Conservation (phyloP, 2,888 invertebrate species). For the Drosophila algonquin region DNA sequence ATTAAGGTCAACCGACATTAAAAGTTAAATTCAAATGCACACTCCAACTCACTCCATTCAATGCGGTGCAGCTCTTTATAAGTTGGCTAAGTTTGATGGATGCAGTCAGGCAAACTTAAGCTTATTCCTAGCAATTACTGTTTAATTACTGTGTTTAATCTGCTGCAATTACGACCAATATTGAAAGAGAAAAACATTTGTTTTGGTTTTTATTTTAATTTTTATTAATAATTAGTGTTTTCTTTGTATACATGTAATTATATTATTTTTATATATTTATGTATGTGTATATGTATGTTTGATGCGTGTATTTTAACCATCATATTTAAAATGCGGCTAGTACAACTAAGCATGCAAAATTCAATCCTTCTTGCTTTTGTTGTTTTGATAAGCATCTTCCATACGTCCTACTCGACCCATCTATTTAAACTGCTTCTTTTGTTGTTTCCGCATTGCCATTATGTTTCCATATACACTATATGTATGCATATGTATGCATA, state of each 20-base stretch:
- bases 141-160: background rate
- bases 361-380: slow-evolving; percentile 16
- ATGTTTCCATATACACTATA: background rate
- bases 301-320: slow-evolving; percentile 35
- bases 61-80: background rate
- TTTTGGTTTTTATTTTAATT: slow-evolving; percentile 52
- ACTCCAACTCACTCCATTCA: background rate
- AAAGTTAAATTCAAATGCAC: background rate
- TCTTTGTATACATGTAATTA: slow-evolving; percentile 76
- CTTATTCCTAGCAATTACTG: background rate
- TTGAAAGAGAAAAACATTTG: background rate
- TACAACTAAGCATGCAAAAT: slow-evolving; percentile 57
- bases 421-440: slow-evolving; percentile 20
- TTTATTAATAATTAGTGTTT: slow-evolving; percentile 72
- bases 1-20: background rate
- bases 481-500: background rate
- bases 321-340: slow-evolving; percentile 47
- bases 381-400: slow-evolving; percentile 6
- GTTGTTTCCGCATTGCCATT: slow-evolving; percentile 3
- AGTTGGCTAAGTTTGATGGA: background rate
- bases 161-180: background rate
- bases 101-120: too few relatives aligned
- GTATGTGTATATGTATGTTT: slow-evolving; percentile 55
- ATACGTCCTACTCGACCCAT: slow-evolving; percentile 9
- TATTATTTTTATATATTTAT: slow-evolving; percentile 48